Conservation (phyloP, 2,113 vertebrate genomes). For the Sitta europaea region DNA sequence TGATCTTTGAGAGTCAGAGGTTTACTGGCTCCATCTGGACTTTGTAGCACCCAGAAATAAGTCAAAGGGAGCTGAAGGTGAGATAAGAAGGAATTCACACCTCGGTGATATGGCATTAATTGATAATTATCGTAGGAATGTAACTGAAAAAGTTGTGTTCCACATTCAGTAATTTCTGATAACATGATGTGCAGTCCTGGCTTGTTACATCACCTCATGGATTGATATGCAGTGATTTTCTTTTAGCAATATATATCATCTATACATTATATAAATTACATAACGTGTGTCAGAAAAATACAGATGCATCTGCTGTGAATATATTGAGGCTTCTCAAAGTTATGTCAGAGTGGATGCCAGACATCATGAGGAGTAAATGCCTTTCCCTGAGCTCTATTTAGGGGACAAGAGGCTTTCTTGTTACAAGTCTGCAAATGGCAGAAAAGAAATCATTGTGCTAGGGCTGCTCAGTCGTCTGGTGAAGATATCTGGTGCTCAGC, state of each 20-base stretch:
- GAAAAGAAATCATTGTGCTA: background rate
- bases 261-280: fast-evolving
- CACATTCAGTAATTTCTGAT: background rate
- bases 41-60: background rate
- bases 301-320: background rate
- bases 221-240: background rate
- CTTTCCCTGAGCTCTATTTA: background rate
- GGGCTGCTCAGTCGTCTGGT: constrained; percentile 6
- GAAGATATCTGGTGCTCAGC: constrained; percentile 36
- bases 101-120: background rate
- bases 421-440: background rate
- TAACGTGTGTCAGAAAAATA: background rate
- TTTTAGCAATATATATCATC: background rate
- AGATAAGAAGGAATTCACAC: background rate
- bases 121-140: background rate
- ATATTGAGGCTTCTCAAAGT: background rate
- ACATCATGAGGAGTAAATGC: background rate
- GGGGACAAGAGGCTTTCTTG: background rate
- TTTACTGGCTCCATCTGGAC: background rate
- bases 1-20: background rate
- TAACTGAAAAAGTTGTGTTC: background rate
- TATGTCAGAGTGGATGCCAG: background rate
- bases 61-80: background rate
- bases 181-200: background rate
- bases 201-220: background rate